Conservation (phyloP, 2,888 invertebrate genomes). For the Rhagium mordax region DNA sequence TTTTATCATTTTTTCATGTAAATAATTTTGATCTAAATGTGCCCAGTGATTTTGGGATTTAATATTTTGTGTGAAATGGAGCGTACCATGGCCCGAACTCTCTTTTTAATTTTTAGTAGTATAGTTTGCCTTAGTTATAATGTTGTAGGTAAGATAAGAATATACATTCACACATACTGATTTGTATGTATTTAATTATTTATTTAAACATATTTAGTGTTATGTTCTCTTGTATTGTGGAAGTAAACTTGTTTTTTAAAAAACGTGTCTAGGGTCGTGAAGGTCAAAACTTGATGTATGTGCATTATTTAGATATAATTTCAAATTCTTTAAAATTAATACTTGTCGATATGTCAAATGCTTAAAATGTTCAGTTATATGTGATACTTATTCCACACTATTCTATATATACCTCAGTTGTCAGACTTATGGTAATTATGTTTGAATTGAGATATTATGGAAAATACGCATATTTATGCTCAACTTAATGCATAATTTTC, state of each 20-base stretch:
- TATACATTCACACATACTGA: background rate
- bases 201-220: background rate
- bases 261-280: conserved; percentile 6
- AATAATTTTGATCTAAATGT: conserved; percentile 30
- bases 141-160: conserved; percentile 59
- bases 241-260: conserved; percentile 21
- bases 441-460: no score
- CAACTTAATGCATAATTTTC: no score
- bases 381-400: no score
- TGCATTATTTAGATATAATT: background rate
- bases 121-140: conserved; percentile 63
- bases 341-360: background rate
- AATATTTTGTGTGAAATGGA: conserved; percentile 47
- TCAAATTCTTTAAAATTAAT: background rate
- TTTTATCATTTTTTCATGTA: conserved; percentile 56
- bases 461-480: no score
- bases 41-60: conserved; percentile 45
- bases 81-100: conserved; percentile 60
- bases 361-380: background rate
- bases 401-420: no score
- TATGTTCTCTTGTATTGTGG: conserved; percentile 4
- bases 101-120: conserved; percentile 60
- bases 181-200: background rate
- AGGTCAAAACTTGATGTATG: background rate
- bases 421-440: no score